Percentiles rank a stretch among this genome's conserved stretches.
Evolutionary conservation across 2,888 invertebrate species (phyloP).

Genomic region (Amphipoea lucens): DNA sequence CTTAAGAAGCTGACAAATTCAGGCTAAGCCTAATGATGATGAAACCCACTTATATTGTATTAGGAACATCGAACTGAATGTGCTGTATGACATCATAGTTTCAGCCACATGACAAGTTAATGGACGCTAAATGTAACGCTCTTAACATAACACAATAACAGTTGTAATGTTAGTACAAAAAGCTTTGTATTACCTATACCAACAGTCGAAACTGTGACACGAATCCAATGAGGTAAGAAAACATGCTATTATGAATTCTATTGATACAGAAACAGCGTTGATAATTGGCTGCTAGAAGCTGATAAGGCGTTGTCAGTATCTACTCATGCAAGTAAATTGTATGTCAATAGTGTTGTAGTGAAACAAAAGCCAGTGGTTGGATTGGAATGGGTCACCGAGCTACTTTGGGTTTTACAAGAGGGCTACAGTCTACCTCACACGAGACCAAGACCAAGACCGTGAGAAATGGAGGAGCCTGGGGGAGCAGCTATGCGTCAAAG

Average conservation of each 20-base stretch:
- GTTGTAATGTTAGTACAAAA: constrained; percentile 54
- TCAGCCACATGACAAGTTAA: constrained; percentile 70
- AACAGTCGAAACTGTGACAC: constrained; percentile 55
- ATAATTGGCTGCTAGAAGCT: constrained; percentile 16
- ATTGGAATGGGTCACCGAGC: neutral
- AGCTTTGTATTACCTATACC: constrained; percentile 39
- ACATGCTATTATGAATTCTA: constrained; percentile 27
- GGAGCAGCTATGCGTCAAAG: no score
- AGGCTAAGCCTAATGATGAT: neutral
- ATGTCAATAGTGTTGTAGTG: constrained; percentile 21
- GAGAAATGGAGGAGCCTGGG: neutral
- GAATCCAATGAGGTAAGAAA: constrained; percentile 21
- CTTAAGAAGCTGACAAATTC: neutral
- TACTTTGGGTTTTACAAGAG: neutral
- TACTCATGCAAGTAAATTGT: constrained; percentile 27
- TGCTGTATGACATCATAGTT: constrained; percentile 69
- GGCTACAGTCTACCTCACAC: no score
- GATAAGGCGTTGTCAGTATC: constrained; percentile 20
- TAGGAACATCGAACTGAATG: constrained; percentile 1
- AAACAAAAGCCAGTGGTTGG: constrained; percentile 14
- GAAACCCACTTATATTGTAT: neutral
- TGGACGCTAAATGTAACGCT: constrained; percentile 72
- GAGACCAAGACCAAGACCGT: neutral
- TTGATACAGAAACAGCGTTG: constrained; percentile 5
- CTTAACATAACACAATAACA: constrained; percentile 57